Evolutionary conservation across 2,888 invertebrate genomes (phyloP), one percentile per base, ranked within the genome.

Genomic region (Latrodectus hesperus): DNA sequence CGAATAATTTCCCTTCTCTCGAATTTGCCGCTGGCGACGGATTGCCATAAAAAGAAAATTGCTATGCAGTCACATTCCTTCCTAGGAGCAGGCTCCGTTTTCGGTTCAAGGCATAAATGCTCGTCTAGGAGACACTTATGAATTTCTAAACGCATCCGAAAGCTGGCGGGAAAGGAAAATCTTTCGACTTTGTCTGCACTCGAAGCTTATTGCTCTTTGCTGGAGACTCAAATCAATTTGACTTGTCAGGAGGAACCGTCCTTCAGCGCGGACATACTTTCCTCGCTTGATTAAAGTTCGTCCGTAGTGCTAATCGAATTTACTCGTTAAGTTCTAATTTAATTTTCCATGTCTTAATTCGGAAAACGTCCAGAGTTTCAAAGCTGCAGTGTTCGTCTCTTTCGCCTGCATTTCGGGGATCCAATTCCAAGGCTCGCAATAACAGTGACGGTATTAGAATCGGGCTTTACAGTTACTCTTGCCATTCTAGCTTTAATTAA

Each of bases 321-420:
- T 72, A 74, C 79, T 84, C 74, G 84, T 84, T 84, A 84, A 84
- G 74, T 74, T 84, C 84, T 84, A 84, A 84, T 84, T 84, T 79
- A 79, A 84, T 84, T 84, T 84, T 84, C 84, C 79, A 74, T 79
- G 79, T 84, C 84, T 84, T 84, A 84, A 74, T 84, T 74, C 79
- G 79, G 84, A 84, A 84, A 84, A 79, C 84, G 84, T 84, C 73
- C 74, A 73, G 84, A 84, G 84, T 84, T 84, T 84, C 78, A 84
- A 84, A 78, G 74, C 72, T 76, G 53, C n/a, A 22, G 68, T n/a
- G 68, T 49, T 52, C 68, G 68, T 78, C 53, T 60, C 68, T 22
- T 75, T 49, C 52, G 64, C 72, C 60, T 17, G 11, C 65, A 38
- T 67, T 65, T 60, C 49, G 17, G 16, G n/a, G 38, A 17, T 77